Evolutionary conservation across 2,888 invertebrate genomes (phyloP), one percentile per base, ranked within the genome.

Genomic region (Sesamia inferens): DNA sequence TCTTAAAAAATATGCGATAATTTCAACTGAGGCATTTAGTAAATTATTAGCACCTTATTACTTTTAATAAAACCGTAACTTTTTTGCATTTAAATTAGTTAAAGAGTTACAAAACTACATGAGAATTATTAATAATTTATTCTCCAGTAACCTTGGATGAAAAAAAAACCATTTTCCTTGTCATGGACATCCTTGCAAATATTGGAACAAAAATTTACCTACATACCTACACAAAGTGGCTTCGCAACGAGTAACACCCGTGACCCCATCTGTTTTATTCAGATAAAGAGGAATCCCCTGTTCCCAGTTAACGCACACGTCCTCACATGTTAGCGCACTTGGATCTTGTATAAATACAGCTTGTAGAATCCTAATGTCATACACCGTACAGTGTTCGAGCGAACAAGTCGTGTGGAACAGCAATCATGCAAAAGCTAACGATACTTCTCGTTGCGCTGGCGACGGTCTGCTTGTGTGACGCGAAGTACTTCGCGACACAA

Each of bases 401-500:
- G 5, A 62, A 54, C 59, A 69, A 69, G 78, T 78, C 55, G 81
- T 81, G 44, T 47, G 44, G 13, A 24, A 71, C 47, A 47, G 58
- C 54, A 79, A 82, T 14, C 61, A 82, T 83, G 83, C 78, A 76
- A 68, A 83, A 69, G 57, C 68, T 83, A 24, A 81, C 74, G 4
- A 7, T 83, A 57, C 31, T 80, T 8, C 42, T 84, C 10, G 42
- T 81, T 69, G 81, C 84, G 62, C 72, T 84, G 51, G 80, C 81
- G 16, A 64, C 81, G 22, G 11, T 84, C 42, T 79, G 70, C 64
- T 22, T 87, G 59, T 81, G 85, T 6, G 87, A 91, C 51, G 89
- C 87, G 0, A 89, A 88, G n/a, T 76, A 79, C 11, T 91, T 92
- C 47, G 22, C 78, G 10, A 88, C 85, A 0, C 87, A 90, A 84